Evolutionary conservation across 2,797 vertebrate genomes (phyloP).

Genomic region (Melanotaenia boesemani): DNA sequence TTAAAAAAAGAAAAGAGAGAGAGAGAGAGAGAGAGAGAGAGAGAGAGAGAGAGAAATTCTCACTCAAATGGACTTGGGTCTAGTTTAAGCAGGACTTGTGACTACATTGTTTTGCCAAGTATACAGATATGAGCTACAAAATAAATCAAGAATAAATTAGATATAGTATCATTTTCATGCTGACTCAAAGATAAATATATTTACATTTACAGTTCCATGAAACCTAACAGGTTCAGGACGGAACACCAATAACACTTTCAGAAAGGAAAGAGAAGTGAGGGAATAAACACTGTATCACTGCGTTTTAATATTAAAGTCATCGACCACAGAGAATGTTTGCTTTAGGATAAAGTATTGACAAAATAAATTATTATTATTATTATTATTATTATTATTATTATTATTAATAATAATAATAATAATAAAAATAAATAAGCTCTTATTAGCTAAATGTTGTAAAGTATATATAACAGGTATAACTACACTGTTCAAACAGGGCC

Average conservation of each 20-base stretch:
- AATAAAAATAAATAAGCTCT: not conserved
- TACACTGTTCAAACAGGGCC: not conserved
- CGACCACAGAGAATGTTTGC: not conserved
- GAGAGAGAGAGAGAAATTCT: not conserved
- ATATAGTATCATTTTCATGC: conserved; percentile 8
- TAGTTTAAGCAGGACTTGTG: conserved; percentile 17
- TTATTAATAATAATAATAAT: not conserved
- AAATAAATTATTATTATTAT: not conserved
- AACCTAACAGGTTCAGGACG: not conserved
- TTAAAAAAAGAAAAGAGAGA: not conserved
- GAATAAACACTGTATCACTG: not conserved
- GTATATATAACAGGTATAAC: not conserved
- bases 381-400: no score
- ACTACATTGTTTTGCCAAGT: not conserved
- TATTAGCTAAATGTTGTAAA: not conserved
- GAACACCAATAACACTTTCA: conserved; percentile 12
- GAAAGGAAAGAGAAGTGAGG: conserved; percentile 16
- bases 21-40: no score
- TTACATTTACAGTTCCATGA: conserved; percentile 13
- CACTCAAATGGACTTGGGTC: conserved; percentile 4
- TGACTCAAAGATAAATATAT: conserved; percentile 17
- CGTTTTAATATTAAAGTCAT: conserved; percentile 21
- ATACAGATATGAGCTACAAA: not conserved
- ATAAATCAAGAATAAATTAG: conserved; percentile 11
- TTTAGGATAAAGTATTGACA: not conserved